These are phyloP conservation scores for Ladona fulva DNA, from an alignment of 1,140 invertebrate species.

Conservation along the genomic window DNA sequence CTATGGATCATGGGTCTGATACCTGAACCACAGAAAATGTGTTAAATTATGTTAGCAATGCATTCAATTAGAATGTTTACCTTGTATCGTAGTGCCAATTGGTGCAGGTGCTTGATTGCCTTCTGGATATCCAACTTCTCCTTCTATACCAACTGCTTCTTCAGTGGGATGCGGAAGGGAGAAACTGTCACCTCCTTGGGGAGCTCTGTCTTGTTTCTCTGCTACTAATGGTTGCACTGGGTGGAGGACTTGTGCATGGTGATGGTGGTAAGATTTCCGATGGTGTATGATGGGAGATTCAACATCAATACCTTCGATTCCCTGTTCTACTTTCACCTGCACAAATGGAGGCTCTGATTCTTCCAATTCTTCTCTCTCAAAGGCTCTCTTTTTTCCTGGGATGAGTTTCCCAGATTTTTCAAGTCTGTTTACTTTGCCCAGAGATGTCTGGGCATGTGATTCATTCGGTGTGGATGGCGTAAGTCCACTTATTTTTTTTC, in stretches of 20 bases:
- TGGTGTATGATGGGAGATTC: background rate
- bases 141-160: background rate
- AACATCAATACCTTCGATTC: background rate
- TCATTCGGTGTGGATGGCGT: background rate
- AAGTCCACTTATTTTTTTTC: background rate
- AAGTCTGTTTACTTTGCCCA: background rate
- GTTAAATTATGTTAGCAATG: no score
- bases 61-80: background rate
- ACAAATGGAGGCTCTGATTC: background rate
- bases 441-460: background rate
- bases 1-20: no score
- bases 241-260: background rate
- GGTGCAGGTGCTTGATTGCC: background rate
- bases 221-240: background rate
- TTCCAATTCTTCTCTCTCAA: background rate
- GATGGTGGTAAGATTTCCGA: background rate
- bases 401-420: background rate
- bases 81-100: background rate
- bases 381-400: background rate
- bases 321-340: background rate
- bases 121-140: background rate
- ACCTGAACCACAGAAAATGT: no score
- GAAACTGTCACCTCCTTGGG: background rate
- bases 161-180: background rate
- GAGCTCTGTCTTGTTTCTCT: background rate